Percentiles rank a stretch among this genome's conserved stretches.
Conservation (phyloP, 2,797 vertebrate species). For the Neomorphus geoffroyi region DNA sequence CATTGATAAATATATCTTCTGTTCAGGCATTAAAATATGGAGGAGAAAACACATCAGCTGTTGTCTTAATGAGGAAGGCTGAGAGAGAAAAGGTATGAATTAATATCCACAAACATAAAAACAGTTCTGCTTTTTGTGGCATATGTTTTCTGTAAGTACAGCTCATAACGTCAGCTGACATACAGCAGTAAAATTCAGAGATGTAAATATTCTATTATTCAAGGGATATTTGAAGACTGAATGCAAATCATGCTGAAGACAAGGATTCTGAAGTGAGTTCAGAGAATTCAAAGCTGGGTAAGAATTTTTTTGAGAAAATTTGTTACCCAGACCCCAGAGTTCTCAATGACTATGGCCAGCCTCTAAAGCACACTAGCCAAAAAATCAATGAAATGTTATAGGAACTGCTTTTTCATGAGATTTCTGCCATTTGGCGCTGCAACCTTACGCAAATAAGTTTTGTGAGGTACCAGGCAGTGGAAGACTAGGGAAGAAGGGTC, state of each 20-base stretch:
- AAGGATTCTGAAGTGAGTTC: neutral
- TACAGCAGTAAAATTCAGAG: neutral
- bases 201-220: neutral
- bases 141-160: neutral
- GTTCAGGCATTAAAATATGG: slow-evolving; percentile 15
- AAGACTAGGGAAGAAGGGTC: neutral
- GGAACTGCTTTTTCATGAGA: neutral
- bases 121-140: neutral
- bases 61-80: slow-evolving; percentile 51
- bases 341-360: neutral
- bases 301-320: neutral
- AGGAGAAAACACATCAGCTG: slow-evolving; percentile 49
- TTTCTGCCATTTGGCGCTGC: neutral
- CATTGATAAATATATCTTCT: slow-evolving; percentile 53
- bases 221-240: neutral
- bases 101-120: neutral
- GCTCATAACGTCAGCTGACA: neutral
- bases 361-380: neutral
- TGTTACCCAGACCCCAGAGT: neutral
- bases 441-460: neutral
- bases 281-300: neutral
- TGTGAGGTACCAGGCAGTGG: neutral
- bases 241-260: neutral
- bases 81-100: neutral
- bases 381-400: neutral